phyloP scores from a whole-genome alignment of 2,888 invertebrate genomes.

The Pandemis heparana region DNA sequence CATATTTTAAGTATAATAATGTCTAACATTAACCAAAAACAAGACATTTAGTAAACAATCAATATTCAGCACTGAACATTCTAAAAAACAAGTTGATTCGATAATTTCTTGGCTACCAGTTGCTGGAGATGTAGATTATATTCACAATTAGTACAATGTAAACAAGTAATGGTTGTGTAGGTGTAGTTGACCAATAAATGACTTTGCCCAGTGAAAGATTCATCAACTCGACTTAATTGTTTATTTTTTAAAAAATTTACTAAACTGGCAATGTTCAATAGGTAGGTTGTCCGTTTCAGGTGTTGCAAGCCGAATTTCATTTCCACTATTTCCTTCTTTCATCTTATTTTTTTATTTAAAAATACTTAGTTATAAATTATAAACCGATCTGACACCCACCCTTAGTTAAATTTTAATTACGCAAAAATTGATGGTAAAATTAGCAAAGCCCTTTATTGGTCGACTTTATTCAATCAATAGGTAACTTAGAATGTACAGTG shows the following conservation, averaged over 20 bases:
- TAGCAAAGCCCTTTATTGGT: not conserved
- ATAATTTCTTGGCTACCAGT: not conserved
- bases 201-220: not conserved
- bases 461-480: not conserved
- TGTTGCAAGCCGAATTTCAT: no score
- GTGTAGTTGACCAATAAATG: not conserved
- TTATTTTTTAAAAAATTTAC: no score
- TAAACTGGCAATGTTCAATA: no score
- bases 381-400: no score
- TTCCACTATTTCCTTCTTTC: no score
- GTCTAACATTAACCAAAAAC: conserved; percentile 23
- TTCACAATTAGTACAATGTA: not conserved
- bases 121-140: not conserved
- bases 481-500: not conserved
- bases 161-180: not conserved
- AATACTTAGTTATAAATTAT: no score
- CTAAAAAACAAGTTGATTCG: conserved; percentile 1
- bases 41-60: conserved; percentile 10
- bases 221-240: no score
- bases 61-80: conserved; percentile 32
- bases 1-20: conserved; percentile 18
- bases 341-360: no score
- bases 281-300: no score
- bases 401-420: no score
- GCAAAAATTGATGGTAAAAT: not conserved